Conservation (phyloP, 2,888 invertebrate genomes). For the Habroteleia sp. region DNA sequence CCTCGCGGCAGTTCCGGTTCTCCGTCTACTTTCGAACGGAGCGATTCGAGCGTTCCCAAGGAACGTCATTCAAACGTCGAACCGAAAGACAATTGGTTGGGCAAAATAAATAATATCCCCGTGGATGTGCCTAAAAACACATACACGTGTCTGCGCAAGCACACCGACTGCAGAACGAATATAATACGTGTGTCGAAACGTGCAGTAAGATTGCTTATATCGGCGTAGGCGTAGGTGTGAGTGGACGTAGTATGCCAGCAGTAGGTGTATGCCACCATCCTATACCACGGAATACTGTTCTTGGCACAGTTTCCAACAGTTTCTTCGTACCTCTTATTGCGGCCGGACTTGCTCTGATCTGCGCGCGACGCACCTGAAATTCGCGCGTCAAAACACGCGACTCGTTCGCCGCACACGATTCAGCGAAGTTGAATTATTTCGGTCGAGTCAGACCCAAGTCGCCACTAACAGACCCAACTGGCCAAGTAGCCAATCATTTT, state of each 20-base stretch:
- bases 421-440: neutral
- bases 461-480: neutral
- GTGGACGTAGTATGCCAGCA: constrained; percentile 65
- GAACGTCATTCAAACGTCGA: constrained; percentile 1
- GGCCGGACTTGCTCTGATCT: constrained; percentile 67
- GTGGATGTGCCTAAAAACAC: constrained; percentile 9
- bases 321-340: constrained; percentile 79
- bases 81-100: neutral
- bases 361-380: constrained; percentile 56
- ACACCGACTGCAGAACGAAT: neutral
- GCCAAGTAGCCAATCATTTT: neutral
- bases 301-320: constrained; percentile 81
- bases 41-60: neutral
- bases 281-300: constrained; percentile 72
- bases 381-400: constrained; percentile 47
- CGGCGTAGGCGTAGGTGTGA: constrained; percentile 62
- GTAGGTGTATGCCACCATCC: constrained; percentile 66
- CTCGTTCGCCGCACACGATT: neutral
- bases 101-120: constrained; percentile 4
- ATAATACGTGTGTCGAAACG: constrained; percentile 45
- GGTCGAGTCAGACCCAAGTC: neutral
- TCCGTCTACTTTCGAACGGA: neutral
- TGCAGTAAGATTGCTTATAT: constrained; percentile 36
- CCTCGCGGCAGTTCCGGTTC: neutral
- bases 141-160: neutral